A percentile compares a stretch with the other conserved stretches of the same genome.
Evolutionary conservation across 30 jellyfish, hydroid and myxozoan genomes (phyloP).

Genomic region (Pseudorhiza aurosa): DNA sequence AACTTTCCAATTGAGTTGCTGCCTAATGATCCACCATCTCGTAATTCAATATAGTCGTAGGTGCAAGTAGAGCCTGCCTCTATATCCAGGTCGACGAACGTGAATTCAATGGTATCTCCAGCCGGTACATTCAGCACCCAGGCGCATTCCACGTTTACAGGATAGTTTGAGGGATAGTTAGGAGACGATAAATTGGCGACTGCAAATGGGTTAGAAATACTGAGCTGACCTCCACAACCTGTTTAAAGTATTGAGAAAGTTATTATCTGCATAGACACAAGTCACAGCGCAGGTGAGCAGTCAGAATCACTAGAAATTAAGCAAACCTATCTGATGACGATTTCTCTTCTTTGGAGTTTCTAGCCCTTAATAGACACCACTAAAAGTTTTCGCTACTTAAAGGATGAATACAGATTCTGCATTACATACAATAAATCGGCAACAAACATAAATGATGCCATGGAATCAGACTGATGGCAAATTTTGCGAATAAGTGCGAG

Average conservation of each 20-base stretch:
- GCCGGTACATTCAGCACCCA: constrained; percentile 73
- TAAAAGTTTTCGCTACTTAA: no score
- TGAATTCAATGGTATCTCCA: constrained; percentile 61
- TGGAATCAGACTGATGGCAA: no score
- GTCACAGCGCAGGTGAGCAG: no score
- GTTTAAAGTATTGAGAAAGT: neutral
- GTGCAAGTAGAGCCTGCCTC: constrained; percentile 47
- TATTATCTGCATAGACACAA: no score
- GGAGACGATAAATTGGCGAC: constrained; percentile 68
- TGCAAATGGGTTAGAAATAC: constrained; percentile 43
- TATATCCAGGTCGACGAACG: constrained; percentile 52
- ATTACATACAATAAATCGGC: no score
- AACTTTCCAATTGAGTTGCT: constrained; percentile 43
- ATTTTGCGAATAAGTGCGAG: no score
- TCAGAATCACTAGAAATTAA: no score
- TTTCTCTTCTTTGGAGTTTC: no score
- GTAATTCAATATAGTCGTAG: constrained; percentile 61
- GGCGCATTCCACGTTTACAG: constrained; percentile 38
- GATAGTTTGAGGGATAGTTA: constrained; percentile 61
- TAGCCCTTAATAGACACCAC: no score
- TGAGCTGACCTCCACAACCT: constrained; percentile 71
- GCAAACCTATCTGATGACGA: no score
- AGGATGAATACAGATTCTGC: no score
- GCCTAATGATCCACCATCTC: constrained; percentile 67
- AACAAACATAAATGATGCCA: no score